These are phyloP conservation scores for Shargacucullia verbasci DNA, from an alignment of 2,888 invertebrate genomes.

Conservation along the genomic window DNA sequence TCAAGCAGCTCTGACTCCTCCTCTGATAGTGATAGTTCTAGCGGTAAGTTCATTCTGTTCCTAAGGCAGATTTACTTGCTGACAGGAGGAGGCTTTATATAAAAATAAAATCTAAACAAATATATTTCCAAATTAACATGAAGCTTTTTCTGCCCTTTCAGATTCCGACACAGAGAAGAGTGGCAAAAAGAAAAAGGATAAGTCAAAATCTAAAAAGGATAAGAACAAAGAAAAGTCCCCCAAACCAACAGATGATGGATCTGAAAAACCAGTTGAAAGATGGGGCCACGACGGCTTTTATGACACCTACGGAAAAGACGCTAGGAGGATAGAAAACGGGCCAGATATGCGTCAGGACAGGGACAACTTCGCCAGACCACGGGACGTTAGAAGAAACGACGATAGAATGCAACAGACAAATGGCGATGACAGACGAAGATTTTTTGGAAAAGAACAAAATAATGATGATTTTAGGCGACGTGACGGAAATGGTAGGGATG, in stretches of 20 bases:
- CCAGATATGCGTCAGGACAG: conserved; percentile 61
- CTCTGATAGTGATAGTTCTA: conserved; percentile 75
- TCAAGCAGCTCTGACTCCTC: conserved; percentile 73
- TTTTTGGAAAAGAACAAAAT: conserved; percentile 40
- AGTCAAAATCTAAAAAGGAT: conserved; percentile 69
- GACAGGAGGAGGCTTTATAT: no score
- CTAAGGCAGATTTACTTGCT: no score
- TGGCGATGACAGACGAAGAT: conserved; percentile 40
- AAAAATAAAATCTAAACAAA: neutral
- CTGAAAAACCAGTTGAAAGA: conserved; percentile 68
- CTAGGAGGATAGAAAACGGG: conserved; percentile 67
- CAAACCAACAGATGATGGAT: conserved; percentile 63
- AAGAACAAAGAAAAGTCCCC: conserved; percentile 64
- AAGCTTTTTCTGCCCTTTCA: conserved; percentile 15
- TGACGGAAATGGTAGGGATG: conserved; percentile 14
- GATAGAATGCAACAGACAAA: conserved; percentile 45
- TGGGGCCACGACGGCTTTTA: conserved; percentile 86
- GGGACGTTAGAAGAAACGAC: conserved; percentile 55
- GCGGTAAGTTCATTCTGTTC: conserved; percentile 71
- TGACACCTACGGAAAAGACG: conserved; percentile 81
- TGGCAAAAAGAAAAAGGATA: conserved; percentile 65
- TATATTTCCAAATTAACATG: neutral
- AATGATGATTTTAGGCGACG: conserved; percentile 38
- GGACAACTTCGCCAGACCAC: conserved; percentile 67
- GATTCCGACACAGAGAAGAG: conserved; percentile 71